These are phyloP conservation scores for Dione vanillae DNA, from an alignment of 2,888 invertebrate genomes.

Conservation along the genomic window DNA sequence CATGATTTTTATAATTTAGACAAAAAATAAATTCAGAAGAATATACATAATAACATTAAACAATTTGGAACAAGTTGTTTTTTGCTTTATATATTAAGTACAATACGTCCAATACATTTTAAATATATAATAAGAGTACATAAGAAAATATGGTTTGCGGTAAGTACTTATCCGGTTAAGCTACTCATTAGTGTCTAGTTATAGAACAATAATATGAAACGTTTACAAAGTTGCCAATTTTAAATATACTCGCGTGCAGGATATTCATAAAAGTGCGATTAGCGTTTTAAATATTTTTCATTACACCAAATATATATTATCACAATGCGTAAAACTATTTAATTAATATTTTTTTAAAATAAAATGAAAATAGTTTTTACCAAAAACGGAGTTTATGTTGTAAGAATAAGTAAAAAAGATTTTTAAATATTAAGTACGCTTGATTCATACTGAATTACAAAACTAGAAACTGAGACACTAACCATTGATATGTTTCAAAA, in stretches of 20 bases:
- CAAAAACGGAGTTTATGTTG: slow-evolving; percentile 1
- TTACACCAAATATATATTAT: slow-evolving; percentile 26
- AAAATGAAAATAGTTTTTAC: slow-evolving; percentile 6
- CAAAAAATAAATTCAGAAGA: slow-evolving; percentile 74
- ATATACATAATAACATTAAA: slow-evolving; percentile 76
- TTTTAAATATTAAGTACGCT: slow-evolving; percentile 25
- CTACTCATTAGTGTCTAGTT: slow-evolving; percentile 40
- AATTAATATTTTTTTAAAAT: neutral
- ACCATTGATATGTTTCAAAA: slow-evolving; percentile 12
- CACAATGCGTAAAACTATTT: neutral
- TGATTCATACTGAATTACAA: slow-evolving; percentile 22
- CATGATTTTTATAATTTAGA: slow-evolving; percentile 67
- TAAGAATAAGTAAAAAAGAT: slow-evolving; percentile 3
- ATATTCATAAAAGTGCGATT: slow-evolving; percentile 40
- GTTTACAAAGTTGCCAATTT: slow-evolving; percentile 31
- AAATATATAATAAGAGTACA: slow-evolving; percentile 56
- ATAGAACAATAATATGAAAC: slow-evolving; percentile 28
- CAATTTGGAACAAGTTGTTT: slow-evolving; percentile 70
- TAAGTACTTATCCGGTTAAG: slow-evolving; percentile 55
- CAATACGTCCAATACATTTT: slow-evolving; percentile 56
- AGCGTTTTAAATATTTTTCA: slow-evolving; percentile 31
- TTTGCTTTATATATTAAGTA: slow-evolving; percentile 64
- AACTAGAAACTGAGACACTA: slow-evolving; percentile 18
- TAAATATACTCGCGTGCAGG: slow-evolving; percentile 31
- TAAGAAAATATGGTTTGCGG: slow-evolving; percentile 61